A percentile compares a stretch with the other conserved stretches of the same genome.
These are phyloP conservation scores for Eulemur rubriventer DNA, from an alignment of 2,797 vertebrate genomes.

Conservation along the genomic window DNA sequence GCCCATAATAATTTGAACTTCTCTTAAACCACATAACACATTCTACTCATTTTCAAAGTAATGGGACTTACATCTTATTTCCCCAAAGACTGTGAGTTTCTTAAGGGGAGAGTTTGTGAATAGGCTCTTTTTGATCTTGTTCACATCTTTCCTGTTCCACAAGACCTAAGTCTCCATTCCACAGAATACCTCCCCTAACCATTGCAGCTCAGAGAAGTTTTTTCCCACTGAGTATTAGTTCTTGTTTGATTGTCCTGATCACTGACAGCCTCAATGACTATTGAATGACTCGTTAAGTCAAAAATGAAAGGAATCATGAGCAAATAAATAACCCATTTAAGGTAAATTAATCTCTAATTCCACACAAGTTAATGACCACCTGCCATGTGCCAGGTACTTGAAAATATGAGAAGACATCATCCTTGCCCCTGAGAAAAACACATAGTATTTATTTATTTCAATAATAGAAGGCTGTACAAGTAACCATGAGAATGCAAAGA, in stretches of 20 bases:
- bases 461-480: not conserved
- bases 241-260: not conserved
- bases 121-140: not conserved
- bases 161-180: not conserved
- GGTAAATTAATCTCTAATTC: not conserved
- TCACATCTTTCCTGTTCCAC: not conserved
- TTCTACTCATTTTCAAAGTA: not conserved
- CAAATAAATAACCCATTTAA: not conserved
- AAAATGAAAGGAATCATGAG: not conserved
- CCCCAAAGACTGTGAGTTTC: not conserved
- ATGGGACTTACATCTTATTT: not conserved
- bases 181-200: not conserved
- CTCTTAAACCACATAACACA: not conserved
- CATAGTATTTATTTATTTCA: not conserved
- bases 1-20: not conserved
- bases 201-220: too few species aligned
- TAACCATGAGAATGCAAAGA: not conserved
- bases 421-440: not conserved
- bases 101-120: not conserved
- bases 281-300: not conserved
- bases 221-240: not conserved
- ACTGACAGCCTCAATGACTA: not conserved
- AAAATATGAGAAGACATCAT: not conserved
- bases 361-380: not conserved
- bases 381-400: not conserved